These are phyloP conservation scores for Xiphorhynchus elegans DNA, from an alignment of 2,113 vertebrate genomes.

Conservation along the genomic window DNA sequence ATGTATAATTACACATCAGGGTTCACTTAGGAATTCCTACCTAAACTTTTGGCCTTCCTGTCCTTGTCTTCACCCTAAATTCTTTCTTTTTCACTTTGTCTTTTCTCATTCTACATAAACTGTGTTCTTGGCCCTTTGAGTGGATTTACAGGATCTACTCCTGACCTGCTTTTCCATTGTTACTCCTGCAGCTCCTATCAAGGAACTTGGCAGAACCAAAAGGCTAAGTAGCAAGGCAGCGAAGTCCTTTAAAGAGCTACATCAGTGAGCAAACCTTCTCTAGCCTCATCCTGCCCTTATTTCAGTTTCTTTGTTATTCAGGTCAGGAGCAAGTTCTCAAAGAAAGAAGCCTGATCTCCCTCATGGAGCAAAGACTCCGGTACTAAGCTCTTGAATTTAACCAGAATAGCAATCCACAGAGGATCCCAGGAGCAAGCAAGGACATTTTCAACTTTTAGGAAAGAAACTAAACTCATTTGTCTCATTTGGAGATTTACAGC, in stretches of 20 bases:
- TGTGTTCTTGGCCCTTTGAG: not conserved
- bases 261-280: slow-evolving; percentile 17
- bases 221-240: not conserved
- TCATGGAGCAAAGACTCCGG: not conserved
- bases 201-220: slow-evolving; percentile 50
- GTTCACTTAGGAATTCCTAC: not conserved
- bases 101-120: not conserved
- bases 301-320: slow-evolving; percentile 40
- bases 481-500: not conserved
- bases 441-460: not conserved
- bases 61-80: not conserved
- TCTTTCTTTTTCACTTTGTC: not conserved
- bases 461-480: not conserved
- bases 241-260: not conserved
- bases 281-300: not conserved
- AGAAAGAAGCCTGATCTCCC: slow-evolving; percentile 9
- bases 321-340: slow-evolving; percentile 14
- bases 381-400: not conserved
- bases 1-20: not conserved
- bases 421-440: not conserved
- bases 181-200: slow-evolving; percentile 17
- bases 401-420: not conserved
- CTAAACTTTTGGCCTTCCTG: not conserved
- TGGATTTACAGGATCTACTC: slow-evolving; percentile 26
- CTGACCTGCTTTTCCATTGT: slow-evolving; percentile 56